A percentile compares a stretch with the other conserved stretches of the same genome.
Evolutionary conservation across 2,113 vertebrate genomes (phyloP).

Genomic region (Tiliqua scincoides): DNA sequence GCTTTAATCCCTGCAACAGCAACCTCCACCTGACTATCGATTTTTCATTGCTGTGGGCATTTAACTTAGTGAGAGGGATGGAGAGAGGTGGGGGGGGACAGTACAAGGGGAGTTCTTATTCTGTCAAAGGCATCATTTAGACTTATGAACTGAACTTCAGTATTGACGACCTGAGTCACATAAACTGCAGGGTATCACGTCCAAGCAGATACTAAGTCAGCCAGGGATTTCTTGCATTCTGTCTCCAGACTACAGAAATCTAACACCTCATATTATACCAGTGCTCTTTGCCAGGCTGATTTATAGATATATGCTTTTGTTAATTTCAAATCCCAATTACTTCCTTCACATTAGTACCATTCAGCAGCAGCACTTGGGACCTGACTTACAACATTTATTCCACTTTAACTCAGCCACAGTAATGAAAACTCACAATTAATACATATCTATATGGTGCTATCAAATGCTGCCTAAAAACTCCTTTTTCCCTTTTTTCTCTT

Average conservation of each 20-base stretch:
- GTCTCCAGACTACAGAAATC: neutral
- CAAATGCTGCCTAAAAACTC: neutral
- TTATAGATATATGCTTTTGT: conserved; percentile 38
- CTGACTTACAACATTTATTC: conserved; percentile 35
- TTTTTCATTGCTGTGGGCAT: conserved; percentile 48
- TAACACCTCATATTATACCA: conserved; percentile 1
- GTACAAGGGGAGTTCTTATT: conserved; percentile 22
- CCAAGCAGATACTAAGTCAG: neutral
- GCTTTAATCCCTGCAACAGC: conserved; percentile 44
- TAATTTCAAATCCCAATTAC: conserved; percentile 40
- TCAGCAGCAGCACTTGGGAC: neutral
- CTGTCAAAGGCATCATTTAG: conserved; percentile 36
- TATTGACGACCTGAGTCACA: conserved; percentile 7
- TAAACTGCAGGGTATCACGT: conserved; percentile 3
- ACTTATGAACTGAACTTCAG: conserved; percentile 29
- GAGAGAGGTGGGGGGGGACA: conserved; percentile 15
- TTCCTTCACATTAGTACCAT: conserved; percentile 14
- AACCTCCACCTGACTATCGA: conserved; percentile 47
- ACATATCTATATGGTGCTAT: conserved; percentile 31
- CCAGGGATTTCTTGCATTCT: neutral
- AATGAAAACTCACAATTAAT: conserved; percentile 36
- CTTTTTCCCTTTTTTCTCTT: neutral
- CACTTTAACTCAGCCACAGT: conserved; percentile 16
- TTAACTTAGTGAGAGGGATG: conserved; percentile 50
- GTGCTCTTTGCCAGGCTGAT: conserved; percentile 29